phyloP scores from a whole-genome alignment of 2,113 vertebrate genomes.

The Muntiacus reevesi region DNA sequence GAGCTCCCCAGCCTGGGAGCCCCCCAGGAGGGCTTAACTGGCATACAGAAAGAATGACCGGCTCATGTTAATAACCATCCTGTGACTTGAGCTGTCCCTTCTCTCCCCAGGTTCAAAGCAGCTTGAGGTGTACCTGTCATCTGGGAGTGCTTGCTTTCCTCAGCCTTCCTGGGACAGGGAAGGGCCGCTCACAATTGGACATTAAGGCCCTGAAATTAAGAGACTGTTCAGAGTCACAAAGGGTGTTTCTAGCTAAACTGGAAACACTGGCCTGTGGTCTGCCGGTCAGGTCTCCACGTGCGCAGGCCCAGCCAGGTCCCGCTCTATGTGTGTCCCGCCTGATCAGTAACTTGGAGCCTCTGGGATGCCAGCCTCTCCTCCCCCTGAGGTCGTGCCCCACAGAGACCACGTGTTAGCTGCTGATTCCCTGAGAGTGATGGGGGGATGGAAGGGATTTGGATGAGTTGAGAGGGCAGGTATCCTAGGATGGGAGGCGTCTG shows the following conservation, averaged over 20 bases:
- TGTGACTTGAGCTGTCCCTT: neutral
- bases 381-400: neutral
- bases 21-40: neutral
- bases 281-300: neutral
- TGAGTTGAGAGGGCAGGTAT: neutral
- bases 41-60: neutral
- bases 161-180: neutral
- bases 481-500: neutral
- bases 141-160: conserved; percentile 12
- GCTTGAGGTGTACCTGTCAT: neutral
- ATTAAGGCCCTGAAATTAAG: conserved; percentile 25
- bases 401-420: neutral
- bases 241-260: neutral
- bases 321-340: conserved; percentile 1
- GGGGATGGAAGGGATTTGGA: neutral
- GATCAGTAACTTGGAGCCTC: neutral
- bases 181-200: neutral
- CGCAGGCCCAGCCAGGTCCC: neutral
- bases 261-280: neutral
- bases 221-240: neutral
- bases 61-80: neutral
- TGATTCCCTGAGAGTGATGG: neutral
- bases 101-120: conserved; percentile 7
- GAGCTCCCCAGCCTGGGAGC: neutral
- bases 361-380: neutral